Evolutionary conservation across 2,113 vertebrate species (phyloP).

Genomic region (Danionella cerebrum): DNA sequence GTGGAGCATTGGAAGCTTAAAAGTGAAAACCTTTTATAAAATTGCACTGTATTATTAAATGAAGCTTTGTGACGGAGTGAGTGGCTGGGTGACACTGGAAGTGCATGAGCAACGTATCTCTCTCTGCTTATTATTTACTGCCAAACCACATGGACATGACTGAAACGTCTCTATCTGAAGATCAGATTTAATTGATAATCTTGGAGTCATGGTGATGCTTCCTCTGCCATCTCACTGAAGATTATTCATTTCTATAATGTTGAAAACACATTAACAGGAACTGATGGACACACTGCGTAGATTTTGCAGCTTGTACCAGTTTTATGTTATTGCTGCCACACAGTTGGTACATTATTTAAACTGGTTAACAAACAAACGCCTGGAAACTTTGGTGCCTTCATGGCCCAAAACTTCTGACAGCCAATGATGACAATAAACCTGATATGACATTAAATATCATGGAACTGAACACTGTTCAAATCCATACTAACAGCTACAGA

Average conservation of each 20-base stretch:
- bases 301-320: not conserved
- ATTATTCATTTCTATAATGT: not conserved
- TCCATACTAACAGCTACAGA: constrained; percentile 34
- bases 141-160: constrained; percentile 28
- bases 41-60: constrained; percentile 59
- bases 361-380: not conserved
- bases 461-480: not conserved
- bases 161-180: not conserved
- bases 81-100: constrained; percentile 45
- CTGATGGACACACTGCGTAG: not conserved
- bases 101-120: constrained; percentile 52
- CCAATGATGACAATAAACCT: not conserved
- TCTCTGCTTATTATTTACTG: constrained; percentile 40
- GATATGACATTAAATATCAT: not conserved
- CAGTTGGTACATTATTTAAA: not conserved
- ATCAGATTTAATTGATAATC: too few species aligned
- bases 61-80: constrained; percentile 45
- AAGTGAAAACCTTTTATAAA: constrained; percentile 59
- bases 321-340: not conserved
- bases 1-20: not conserved
- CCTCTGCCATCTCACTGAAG: not conserved
- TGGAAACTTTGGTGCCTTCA: not conserved
- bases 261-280: not conserved
- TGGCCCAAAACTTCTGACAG: not conserved
- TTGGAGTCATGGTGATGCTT: too few species aligned